Conservation (phyloP, 2,797 vertebrate genomes). For the Dendrocincla fuliginosa region DNA sequence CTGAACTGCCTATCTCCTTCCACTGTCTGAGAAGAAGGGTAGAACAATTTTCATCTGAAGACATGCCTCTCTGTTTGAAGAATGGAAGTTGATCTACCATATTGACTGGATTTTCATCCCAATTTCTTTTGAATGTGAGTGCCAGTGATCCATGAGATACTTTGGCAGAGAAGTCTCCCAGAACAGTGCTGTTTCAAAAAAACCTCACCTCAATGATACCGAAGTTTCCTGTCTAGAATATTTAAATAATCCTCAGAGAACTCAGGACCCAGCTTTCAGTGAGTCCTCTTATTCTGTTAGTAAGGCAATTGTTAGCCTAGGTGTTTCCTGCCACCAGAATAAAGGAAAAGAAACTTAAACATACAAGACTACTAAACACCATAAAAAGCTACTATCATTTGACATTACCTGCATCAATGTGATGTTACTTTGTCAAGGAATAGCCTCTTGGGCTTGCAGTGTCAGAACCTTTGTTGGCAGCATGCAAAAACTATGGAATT, state of each 20-base stretch:
- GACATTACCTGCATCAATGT: background rate
- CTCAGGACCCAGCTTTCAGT: background rate
- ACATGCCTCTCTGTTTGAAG: background rate
- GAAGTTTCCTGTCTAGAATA: background rate
- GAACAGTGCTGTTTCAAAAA: background rate
- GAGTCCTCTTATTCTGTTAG: background rate
- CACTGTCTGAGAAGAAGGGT: background rate
- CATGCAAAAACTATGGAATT: background rate
- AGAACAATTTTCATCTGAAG: background rate
- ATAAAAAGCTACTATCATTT: background rate
- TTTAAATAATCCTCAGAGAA: background rate
- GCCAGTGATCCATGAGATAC: background rate
- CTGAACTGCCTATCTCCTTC: background rate
- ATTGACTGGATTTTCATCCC: fast-evolving
- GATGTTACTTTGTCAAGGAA: background rate
- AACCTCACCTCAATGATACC: background rate
- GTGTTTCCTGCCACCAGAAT: background rate
- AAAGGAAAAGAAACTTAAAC: background rate
- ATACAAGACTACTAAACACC: background rate
- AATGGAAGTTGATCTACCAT: background rate
- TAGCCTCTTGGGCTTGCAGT: background rate
- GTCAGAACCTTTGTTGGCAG: background rate
- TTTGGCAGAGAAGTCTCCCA: background rate
- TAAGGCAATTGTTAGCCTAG: background rate
- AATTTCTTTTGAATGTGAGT: background rate